phyloP scores from a whole-genome alignment of 2,113 vertebrate species.

The Columba livia region DNA sequence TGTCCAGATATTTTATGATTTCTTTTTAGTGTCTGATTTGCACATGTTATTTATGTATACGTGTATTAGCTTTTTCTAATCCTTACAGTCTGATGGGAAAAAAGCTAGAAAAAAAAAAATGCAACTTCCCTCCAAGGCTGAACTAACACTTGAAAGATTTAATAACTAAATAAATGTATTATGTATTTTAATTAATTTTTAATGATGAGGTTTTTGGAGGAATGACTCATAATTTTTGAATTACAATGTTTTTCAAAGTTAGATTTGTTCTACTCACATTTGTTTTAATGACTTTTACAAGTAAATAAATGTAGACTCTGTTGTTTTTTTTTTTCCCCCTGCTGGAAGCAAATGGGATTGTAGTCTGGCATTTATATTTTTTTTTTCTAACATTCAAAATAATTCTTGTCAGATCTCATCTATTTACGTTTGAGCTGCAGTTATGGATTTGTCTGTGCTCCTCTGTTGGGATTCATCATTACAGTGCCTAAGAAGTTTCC shows the following conservation, averaged over 20 bases:
- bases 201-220: background rate
- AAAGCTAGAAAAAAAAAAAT: background rate
- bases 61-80: background rate
- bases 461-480: background rate
- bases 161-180: background rate
- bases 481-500: background rate
- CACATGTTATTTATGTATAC: background rate
- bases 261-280: background rate
- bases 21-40: background rate
- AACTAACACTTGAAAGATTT: background rate
- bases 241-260: background rate
- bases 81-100: background rate
- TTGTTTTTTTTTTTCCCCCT: background rate
- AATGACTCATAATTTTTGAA: background rate
- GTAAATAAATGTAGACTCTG: background rate
- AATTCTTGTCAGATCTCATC: background rate
- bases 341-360: background rate
- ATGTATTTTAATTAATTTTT: background rate
- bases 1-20: background rate
- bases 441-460: background rate
- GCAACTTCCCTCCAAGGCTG: background rate
- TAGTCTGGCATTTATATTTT: background rate
- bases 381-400: background rate
- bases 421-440: background rate
- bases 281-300: background rate